A percentile compares a stretch with the other conserved stretches of the same genome.
phyloP scores from a whole-genome alignment of 2,888 invertebrate species.

The Chaetogeoica ovagalla region DNA sequence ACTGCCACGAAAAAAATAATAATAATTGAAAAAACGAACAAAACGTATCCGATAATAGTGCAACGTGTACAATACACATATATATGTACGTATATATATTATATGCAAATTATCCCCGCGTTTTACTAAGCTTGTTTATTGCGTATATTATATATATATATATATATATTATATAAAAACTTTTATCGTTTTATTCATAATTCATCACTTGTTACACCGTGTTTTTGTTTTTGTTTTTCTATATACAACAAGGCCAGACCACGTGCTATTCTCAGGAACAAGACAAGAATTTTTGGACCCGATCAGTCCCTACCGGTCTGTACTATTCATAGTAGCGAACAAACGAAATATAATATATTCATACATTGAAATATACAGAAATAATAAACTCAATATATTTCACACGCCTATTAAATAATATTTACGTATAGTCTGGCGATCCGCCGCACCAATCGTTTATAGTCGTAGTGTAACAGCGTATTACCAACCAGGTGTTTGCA shows the following conservation, averaged over 20 bases:
- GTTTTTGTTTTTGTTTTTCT: constrained; percentile 47
- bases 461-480: constrained; percentile 32
- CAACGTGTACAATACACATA: background rate
- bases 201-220: constrained; percentile 46
- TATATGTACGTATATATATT: too few relatives aligned
- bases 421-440: constrained; percentile 31
- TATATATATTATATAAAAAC: constrained; percentile 2
- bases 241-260: constrained; percentile 46
- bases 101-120: background rate
- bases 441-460: constrained; percentile 4
- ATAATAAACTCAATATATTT: too few relatives aligned
- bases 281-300: constrained; percentile 51
- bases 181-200: constrained; percentile 9
- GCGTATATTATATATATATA: background rate
- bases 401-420: too few relatives aligned
- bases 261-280: constrained; percentile 49
- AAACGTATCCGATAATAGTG: background rate
- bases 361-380: too few relatives aligned
- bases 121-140: constrained; percentile 35
- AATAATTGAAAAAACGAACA: too few relatives aligned
- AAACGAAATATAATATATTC: background rate
- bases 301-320: constrained; percentile 52
- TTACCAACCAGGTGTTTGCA: constrained; percentile 47
- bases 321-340: constrained; percentile 20
- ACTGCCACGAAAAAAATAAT: too few relatives aligned